Percentiles rank a stretch among this genome's conserved stretches.
Evolutionary conservation across 2,888 invertebrate species (phyloP).

Genomic region (Tetranychus piercei): DNA sequence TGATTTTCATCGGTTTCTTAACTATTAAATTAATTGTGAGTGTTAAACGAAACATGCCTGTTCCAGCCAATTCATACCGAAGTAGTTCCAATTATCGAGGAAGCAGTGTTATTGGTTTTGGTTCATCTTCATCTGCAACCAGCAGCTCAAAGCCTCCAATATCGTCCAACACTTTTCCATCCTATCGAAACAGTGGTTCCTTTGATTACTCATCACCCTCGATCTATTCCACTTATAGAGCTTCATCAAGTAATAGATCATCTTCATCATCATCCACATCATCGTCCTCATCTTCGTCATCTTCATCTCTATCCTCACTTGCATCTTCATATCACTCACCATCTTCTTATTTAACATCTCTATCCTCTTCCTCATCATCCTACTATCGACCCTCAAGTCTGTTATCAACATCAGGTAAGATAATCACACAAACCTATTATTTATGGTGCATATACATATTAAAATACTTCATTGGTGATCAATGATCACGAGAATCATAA

Average conservation of each 20-base stretch:
- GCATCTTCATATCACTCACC: neutral
- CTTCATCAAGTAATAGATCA: neutral
- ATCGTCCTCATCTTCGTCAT: neutral
- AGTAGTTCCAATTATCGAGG: neutral
- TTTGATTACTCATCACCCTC: neutral
- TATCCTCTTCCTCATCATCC: neutral
- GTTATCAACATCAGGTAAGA: neutral
- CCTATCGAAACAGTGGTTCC: neutral
- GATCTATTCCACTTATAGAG: neutral
- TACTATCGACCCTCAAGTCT: constrained; percentile 1
- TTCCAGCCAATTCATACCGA: neutral
- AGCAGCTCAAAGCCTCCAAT: neutral
- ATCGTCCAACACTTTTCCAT: neutral
- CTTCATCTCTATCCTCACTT: neutral
- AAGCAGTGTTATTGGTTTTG: neutral
- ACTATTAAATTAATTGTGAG: neutral
- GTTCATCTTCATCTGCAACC: neutral
- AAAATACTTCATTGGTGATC: neutral
- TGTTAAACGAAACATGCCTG: neutral
- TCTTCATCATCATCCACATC: neutral
- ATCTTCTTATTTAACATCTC: neutral
- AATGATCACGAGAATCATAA: neutral
- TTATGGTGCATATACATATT: neutral
- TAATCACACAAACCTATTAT: neutral
- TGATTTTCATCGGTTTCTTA: neutral